Conservation (phyloP, 2,113 vertebrate species). For the Semnornis frantzii region DNA sequence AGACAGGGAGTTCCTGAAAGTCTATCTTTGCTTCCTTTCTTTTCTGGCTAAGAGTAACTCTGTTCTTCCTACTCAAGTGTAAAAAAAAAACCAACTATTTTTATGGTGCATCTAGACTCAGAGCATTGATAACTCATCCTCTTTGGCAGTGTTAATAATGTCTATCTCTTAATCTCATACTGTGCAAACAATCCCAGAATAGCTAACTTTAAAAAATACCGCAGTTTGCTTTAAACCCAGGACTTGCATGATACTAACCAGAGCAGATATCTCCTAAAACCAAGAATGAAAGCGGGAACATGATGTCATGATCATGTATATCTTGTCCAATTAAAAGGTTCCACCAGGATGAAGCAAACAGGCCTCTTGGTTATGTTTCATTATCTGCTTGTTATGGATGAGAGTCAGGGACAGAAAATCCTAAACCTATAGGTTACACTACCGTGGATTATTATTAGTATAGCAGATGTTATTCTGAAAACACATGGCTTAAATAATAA, state of each 20-base stretch:
- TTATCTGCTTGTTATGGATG: not conserved
- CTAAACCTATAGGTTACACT: not conserved
- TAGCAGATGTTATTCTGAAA: not conserved
- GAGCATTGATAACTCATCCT: not conserved
- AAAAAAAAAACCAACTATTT: not conserved
- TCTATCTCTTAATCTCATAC: not conserved
- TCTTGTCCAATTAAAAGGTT: not conserved
- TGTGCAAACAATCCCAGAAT: not conserved
- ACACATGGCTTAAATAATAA: not conserved
- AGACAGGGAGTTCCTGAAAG: not conserved
- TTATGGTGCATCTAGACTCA: not conserved
- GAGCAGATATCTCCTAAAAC: not conserved
- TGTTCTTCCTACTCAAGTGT: not conserved
- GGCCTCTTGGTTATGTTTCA: not conserved
- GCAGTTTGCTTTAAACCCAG: not conserved
- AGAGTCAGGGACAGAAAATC: not conserved
- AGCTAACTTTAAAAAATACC: not conserved
- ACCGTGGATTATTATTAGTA: not conserved
- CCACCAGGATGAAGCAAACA: not conserved
- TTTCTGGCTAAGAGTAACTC: not conserved
- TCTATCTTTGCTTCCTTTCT: not conserved
- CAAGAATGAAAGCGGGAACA: not conserved
- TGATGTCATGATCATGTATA: not conserved
- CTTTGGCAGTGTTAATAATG: not conserved
- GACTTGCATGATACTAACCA: not conserved